Conservation (phyloP, 2,888 invertebrate genomes). For the Alcis repandata region DNA sequence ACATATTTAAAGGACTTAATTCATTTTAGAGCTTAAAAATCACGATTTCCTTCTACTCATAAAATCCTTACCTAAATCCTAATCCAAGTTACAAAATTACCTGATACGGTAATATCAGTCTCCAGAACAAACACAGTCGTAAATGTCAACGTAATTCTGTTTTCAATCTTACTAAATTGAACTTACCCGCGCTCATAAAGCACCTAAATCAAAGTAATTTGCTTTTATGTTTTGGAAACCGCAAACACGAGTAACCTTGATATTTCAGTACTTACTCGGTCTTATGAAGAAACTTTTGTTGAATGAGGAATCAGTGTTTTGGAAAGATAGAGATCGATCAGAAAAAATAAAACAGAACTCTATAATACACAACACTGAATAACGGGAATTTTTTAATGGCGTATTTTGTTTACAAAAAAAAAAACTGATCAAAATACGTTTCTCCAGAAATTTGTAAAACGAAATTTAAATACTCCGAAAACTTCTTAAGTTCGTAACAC, state of each 20-base stretch:
- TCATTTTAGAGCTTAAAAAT: too few species aligned
- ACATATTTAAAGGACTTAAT: too few species aligned
- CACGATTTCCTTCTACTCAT: neutral
- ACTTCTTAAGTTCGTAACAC: too few species aligned
- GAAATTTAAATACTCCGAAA: too few species aligned
- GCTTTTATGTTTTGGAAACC: conserved; percentile 15
- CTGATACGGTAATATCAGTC: conserved; percentile 14
- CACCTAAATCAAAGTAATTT: conserved; percentile 20
- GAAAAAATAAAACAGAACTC: too few species aligned
- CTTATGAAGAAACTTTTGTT: conserved; percentile 5
- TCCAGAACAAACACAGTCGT: conserved; percentile 30
- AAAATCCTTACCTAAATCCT: neutral
- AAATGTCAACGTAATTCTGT: conserved; percentile 23
- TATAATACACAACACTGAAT: too few species aligned
- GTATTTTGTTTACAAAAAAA: too few species aligned
- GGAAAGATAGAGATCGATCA: too few species aligned
- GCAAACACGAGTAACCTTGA: conserved; percentile 14
- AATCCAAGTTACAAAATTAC: neutral
- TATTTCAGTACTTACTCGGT: conserved; percentile 5
- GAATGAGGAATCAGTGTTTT: neutral
- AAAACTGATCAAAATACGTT: too few species aligned
- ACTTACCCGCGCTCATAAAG: conserved; percentile 9
- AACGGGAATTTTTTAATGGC: too few species aligned
- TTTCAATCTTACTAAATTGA: conserved; percentile 29
- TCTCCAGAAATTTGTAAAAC: too few species aligned